Conservation (phyloP, 2,113 vertebrate species). For the Glaucomys volans region DNA sequence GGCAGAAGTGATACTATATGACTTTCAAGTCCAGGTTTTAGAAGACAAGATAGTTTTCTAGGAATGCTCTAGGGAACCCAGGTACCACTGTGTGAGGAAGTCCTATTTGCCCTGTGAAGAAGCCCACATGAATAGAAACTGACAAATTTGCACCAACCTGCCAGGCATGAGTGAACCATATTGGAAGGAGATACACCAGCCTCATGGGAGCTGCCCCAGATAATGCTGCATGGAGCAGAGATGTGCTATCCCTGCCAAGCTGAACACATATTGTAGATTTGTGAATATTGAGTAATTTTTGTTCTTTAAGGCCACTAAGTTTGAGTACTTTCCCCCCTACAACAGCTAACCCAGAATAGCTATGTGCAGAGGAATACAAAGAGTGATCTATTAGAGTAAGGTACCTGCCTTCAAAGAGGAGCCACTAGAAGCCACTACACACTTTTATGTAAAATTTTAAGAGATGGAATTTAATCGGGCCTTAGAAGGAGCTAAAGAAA, state of each 20-base stretch:
- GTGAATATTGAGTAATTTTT: neutral
- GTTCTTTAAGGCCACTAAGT: neutral
- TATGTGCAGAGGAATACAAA: neutral
- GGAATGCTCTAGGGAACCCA: neutral
- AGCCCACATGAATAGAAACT: neutral
- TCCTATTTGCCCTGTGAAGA: neutral
- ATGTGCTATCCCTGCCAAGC: neutral
- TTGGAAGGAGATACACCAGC: neutral
- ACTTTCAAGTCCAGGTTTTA: neutral
- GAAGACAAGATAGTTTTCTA: neutral
- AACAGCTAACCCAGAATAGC: neutral
- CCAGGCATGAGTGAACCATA: neutral
- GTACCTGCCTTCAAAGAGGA: neutral
- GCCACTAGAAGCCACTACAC: neutral
- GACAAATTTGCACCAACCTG: neutral
- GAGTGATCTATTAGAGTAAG: neutral
- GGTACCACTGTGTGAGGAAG: neutral
- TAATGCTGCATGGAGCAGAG: neutral
- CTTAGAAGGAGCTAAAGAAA: slow-evolving; percentile 28
- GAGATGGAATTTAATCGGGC: neutral
- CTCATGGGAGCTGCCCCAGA: neutral
- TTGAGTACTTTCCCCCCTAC: neutral
- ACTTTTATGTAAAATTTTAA: neutral
- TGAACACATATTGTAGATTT: neutral
- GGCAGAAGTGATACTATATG: neutral